Base-by-base conservation (phyloP, 2,888 invertebrate species). In the Synergus itoensis region DNA sequence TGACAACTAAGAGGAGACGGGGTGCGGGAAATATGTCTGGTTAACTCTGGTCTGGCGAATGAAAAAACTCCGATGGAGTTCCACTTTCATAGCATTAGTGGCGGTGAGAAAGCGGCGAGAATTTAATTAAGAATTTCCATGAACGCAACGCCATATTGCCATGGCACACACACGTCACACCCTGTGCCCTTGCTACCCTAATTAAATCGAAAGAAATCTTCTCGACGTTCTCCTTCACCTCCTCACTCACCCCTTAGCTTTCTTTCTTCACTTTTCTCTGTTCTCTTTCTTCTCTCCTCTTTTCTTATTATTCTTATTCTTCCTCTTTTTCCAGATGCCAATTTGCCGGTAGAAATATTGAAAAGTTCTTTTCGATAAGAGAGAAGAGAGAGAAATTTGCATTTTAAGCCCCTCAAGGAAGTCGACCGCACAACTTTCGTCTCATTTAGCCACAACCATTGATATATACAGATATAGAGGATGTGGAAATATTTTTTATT, bases 101-200 rank as follows among this genome's bases (percentile, higher is more conserved):
- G 73, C 73, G 76, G 76, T 64, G 79, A 81, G 83, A 84, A 84
- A 84, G 84, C 84, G 81, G 84, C 83, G 86, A 85, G 87, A 89
- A 90, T 90, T 91, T 90, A 90, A 91, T 91, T 90, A 91, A 90
- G 89, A 91, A 89, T 90, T 87, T 89, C 86, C 86, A 85, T 85
- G 85, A 86, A 75, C 82, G 83, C 79, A 64, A 79, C 83, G 81
- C 82, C 83, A 82, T 82, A 82, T 80, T 88, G 88, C 85, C 80
- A 77, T 88, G 88, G 87, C 89, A 86, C 86, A 89, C 87, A 88
- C 87, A 85, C 86, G 88, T 88, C 85, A 86, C 80, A 79, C 75
- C 75, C 41, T 77, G 80, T 81, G 80, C 77, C 69, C 73, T 36
- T 77, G 77, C 78, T 77, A 60, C 77, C 85, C 90, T 90, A 91